Evolutionary conservation across 2,888 invertebrate species (phyloP), one percentile per base, ranked within the genome.

Genomic region (Acheta domesticus): DNA sequence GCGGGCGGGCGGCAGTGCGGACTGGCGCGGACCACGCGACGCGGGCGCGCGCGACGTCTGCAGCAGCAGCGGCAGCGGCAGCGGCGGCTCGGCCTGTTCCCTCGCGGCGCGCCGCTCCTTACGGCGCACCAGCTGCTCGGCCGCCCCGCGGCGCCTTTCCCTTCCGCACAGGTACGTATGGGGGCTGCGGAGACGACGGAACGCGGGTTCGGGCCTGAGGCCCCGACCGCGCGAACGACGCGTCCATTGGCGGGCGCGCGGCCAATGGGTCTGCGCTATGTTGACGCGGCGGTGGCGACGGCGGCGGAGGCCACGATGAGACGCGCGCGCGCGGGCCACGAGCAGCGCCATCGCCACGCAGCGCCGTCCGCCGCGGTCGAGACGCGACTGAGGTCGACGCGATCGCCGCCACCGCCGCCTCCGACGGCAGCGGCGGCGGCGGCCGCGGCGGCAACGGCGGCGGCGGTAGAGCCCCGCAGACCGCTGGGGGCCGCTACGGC

Each of bases 31-130:
- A 20, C n/a, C 77, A 78, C 21, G 50, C 80, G 76, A 77, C 80
- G 80, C 79, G 79, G 75, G 77, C 79, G 76, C 76, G 77, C 48
- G 79, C 78, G 79, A 77, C 73, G 77, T 62, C 62, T 62, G 62
- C 73, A 79, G 78, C 76, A 76, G 77, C 80, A 77, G 75, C 73
- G 76, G 79, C 62, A 76, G 77, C 80, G 76, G 75, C 73, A 73
- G 79, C 62, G 77, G 20, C 19, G 79, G 76, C 14, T 50, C 80
- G 76, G 79, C 80, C 79, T 78, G 79, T 49, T 79, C 78, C 77
- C 76, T 77, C 49, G 79, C 77, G 78, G 78, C 73, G 77, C 80
- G 79, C 79, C 78, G 76, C 78, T 78, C 75, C 80, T 78, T 77
- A 77, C 75, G 77, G 77, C 78, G 80, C 78, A 20, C 49, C 73